Base-by-base conservation (phyloP, 2,797 vertebrate species). In the Halcyon badia region DNA sequence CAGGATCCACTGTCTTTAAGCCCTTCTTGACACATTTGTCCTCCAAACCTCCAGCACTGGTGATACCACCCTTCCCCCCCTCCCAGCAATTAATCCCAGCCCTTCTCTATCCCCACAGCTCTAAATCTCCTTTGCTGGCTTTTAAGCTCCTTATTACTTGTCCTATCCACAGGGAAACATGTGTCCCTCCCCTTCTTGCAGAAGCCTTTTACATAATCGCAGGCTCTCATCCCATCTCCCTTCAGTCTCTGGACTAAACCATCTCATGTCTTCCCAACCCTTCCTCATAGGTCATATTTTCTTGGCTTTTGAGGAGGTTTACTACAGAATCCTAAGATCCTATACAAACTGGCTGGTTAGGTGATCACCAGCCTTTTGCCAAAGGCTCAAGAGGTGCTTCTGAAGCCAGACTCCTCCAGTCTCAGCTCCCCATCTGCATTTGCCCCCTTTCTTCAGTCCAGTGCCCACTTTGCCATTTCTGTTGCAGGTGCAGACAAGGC, bases 121-220 rank as follows among this genome's bases (percentile, higher is more conserved):
- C 91, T 94, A 96, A 96, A 97, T 95, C 96, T 79, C 80, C 95
- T 96, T 97, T 96, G 54, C 73, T 93, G 62, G 10, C 13, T 62
- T 78, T 82, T 96, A 97, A 97, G 94, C 96, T 96, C 93, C 92
- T 97, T 97, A 97, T 87, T 90, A 84, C 93, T 94, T 96, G 96
- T 96, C 95, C 96, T 96, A 35, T 79, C 65, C 95, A 96, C 83
- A 69, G 86, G 73, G 73, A 97, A 97, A 96, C 46, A 87, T 83
- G 19, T 90, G 90, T 95, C 62, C 83, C 94, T 96, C 94, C 90
- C 39, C 83, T 96, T 90, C 90, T 91, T 51, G 31, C 73, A 69
- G 80, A 77, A 82, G 62, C 81, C 66, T 79, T 95, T 97, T 95
- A 92, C 86, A 82, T 96, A 97, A 97, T 56, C 79, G 21, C 19